A percentile compares a stretch with the other conserved stretches of the same genome.
Evolutionary conservation across 2,797 vertebrate species (phyloP).

Genomic region (Hyperoplus lanceolatus): DNA sequence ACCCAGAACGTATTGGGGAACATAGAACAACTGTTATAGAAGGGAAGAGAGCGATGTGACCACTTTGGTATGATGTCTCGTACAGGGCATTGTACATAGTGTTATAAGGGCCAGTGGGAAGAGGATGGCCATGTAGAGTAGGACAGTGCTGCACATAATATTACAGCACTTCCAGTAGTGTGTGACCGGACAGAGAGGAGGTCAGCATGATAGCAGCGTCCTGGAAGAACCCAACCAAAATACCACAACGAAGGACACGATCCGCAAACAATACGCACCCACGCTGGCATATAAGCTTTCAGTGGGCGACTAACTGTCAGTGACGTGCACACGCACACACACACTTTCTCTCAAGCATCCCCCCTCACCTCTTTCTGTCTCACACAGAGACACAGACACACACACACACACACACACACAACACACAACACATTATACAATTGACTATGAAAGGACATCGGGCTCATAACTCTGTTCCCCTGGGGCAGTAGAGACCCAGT

Average conservation of each 20-base stretch:
- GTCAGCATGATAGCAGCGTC: constrained; percentile 81
- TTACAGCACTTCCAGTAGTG: constrained; percentile 73
- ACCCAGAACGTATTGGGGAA: constrained; percentile 15
- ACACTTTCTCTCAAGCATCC: constrained; percentile 57
- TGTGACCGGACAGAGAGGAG: constrained; percentile 73
- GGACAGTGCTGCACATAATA: constrained; percentile 47
- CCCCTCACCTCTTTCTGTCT: constrained; percentile 26
- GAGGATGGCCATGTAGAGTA: constrained; percentile 26
- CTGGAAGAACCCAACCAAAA: constrained; percentile 79
- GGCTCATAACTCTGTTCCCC: constrained; percentile 86
- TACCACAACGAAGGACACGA: constrained; percentile 73
- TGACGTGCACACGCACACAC: constrained; percentile 38
- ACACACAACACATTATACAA: constrained; percentile 82
- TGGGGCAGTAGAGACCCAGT: constrained; percentile 81
- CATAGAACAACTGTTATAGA: constrained; percentile 20
- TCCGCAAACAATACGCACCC: constrained; percentile 78
- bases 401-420: constrained; percentile 59
- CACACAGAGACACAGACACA: constrained; percentile 10
- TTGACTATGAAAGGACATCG: constrained; percentile 84
- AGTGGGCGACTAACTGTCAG: constrained; percentile 70
- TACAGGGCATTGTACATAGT: constrained; percentile 19
- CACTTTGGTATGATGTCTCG: constrained; percentile 20
- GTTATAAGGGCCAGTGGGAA: constrained; percentile 20
- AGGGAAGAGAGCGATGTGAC: constrained; percentile 20
- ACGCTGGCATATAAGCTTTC: constrained; percentile 68